Percentiles rank a stretch among this genome's conserved stretches.
Evolutionary conservation across 1,140 invertebrate species (phyloP).

Genomic region (Lerema accius): DNA sequence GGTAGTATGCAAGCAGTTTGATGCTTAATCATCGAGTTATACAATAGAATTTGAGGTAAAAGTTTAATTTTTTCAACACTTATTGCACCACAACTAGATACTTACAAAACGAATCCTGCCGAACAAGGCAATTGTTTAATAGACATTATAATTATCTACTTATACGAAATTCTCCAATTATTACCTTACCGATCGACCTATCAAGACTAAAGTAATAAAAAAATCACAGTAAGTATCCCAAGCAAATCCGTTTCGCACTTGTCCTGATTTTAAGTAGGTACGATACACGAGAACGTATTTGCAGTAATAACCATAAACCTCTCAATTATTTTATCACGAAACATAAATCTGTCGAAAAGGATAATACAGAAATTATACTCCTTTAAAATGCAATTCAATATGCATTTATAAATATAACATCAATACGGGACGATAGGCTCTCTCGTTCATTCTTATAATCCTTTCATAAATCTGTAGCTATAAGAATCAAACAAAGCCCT

Average conservation of each 20-base stretch:
- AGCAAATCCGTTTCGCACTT: neutral
- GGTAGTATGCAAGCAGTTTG: no score
- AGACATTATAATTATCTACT: no score
- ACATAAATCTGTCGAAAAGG: conserved; percentile 19
- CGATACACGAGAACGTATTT: conserved; percentile 2
- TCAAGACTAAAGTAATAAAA: no score
- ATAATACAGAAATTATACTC: conserved; percentile 15
- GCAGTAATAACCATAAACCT: conserved; percentile 18
- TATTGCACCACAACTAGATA: no score
- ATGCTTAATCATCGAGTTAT: no score
- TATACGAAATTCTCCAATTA: no score
- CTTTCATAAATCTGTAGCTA: conserved; percentile 16
- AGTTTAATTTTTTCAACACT: no score
- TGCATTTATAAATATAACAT: conserved; percentile 14
- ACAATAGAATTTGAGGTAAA: no score
- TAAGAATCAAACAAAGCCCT: conserved; percentile 13
- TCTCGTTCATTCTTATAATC: conserved; percentile 15
- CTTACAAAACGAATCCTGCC: no score
- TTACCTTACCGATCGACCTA: no score
- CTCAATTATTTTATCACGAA: conserved; percentile 13
- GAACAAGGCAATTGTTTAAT: no score
- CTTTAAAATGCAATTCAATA: conserved; percentile 17
- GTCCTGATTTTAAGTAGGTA: neutral
- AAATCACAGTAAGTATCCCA: no score
- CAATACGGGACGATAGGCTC: conserved; percentile 1